Evolutionary conservation across 2,888 invertebrate genomes (phyloP), one percentile per base, ranked within the genome.

Genomic region (Maniola hyperantus): DNA sequence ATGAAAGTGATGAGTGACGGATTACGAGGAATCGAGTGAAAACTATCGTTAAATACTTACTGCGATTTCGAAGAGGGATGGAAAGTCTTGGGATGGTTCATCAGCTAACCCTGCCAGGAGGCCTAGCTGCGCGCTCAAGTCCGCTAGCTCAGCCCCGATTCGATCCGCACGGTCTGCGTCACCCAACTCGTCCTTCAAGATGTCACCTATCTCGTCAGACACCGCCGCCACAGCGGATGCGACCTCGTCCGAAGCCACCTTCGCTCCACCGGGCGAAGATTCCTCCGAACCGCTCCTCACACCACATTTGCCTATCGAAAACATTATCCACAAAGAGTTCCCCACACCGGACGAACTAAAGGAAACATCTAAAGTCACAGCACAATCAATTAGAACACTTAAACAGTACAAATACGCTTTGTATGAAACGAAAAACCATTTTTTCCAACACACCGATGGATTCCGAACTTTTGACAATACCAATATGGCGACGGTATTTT

Each of bases 401-500:
- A 76, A 81, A 80, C 79, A 82, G 79, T 76, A 80, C 78, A 76
- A 83, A 87, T 82, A 82, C 80, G 82, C 76, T 81, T 77, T 80
- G 78, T 80, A 80, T 76, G 81, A 81, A 81, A 79, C 82, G 85
- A 85, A 85, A 88, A 89, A 88, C 81, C 92, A 91, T 91, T 91
- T 92, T 91, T 88, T 87, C 85, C 80, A 84, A 83, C 82, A 84
- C 86, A 88, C 88, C 83, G 81, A 85, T 84, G 77, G 80, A 83
- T 79, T 82, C 83, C 85, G 82, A 88, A 86, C 81, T 88, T 90
- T 92, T 92, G 92, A 92, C 92, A 92, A 92, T 92, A 91, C 92
- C 92, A 92, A 92, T 92, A 92, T 92, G 92, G 92, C 92, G 92
- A 88, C 92, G 91, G 76, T 90, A 91, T 90, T 90, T 92, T 91